Evolutionary conservation across 1,140 invertebrate species (phyloP).

Genomic region (Drosophila hydei): DNA sequence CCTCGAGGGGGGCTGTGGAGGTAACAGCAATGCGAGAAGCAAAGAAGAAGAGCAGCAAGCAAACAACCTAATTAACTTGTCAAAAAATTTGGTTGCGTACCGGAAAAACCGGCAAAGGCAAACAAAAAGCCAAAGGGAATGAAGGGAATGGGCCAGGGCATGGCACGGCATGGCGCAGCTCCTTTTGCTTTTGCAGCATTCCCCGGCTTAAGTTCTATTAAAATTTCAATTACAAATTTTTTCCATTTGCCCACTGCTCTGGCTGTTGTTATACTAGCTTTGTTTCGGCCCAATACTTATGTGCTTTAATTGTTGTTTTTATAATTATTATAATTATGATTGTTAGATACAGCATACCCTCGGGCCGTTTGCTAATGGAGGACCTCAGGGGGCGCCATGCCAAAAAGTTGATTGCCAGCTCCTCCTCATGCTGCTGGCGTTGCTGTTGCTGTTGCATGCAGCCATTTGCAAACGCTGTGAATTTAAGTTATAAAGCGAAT

Average conservation of each 20-base stretch:
- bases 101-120: constrained; percentile 44
- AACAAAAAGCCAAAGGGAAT: constrained; percentile 17
- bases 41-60: constrained; percentile 27
- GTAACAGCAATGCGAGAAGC: neutral
- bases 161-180: constrained; percentile 3
- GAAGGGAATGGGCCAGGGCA: constrained; percentile 4
- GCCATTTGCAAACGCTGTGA: neutral
- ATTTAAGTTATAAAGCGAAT: no score
- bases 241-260: constrained; percentile 33
- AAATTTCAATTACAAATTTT: constrained; percentile 73
- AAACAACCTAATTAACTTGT: constrained; percentile 75
- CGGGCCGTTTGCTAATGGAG: constrained; percentile 25
- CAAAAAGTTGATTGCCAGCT: constrained; percentile 23
- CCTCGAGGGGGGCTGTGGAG: neutral
- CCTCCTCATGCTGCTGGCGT: neutral
- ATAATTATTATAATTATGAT: constrained; percentile 75
- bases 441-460: constrained; percentile 32
- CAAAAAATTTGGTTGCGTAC: constrained; percentile 64
- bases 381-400: constrained; percentile 1
- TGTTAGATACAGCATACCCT: constrained; percentile 42
- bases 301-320: constrained; percentile 52
- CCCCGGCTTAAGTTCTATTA: constrained; percentile 67
- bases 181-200: constrained; percentile 50
- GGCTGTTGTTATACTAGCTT: constrained; percentile 22
- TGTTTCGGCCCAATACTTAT: constrained; percentile 29